phyloP scores from a whole-genome alignment of 1,140 invertebrate species.

The Helicoverpa zea region DNA sequence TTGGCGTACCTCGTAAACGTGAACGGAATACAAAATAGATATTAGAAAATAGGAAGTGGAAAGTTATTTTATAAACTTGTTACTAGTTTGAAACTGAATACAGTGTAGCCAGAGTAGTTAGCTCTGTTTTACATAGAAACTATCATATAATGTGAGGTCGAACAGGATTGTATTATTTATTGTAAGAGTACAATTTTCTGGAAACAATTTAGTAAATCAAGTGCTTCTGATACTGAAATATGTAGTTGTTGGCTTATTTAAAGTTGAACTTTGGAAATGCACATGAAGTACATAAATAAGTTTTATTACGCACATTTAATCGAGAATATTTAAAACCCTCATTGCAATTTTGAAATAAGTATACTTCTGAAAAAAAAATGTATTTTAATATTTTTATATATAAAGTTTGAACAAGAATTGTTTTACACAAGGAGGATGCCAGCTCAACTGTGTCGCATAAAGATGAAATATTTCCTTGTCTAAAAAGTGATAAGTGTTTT shows the following conservation, averaged over 20 bases:
- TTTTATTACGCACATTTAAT: too few species aligned
- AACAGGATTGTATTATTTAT: too few species aligned
- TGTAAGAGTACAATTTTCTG: not conserved
- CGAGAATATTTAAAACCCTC: too few species aligned
- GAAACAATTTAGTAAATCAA: not conserved
- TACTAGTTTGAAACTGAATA: constrained; percentile 51
- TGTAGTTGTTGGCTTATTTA: not conserved
- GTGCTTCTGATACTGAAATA: not conserved
- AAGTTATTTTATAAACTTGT: constrained; percentile 58
- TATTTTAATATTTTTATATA: not conserved
- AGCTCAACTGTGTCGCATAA: constrained; percentile 28
- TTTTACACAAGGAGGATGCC: not conserved
- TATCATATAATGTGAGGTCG: constrained; percentile 27
- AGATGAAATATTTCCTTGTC: constrained; percentile 40
- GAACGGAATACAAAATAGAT: constrained; percentile 54
- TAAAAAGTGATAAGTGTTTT: constrained; percentile 34
- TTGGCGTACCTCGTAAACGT: constrained; percentile 18
- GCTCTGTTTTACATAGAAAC: constrained; percentile 9
- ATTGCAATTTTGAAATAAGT: not conserved
- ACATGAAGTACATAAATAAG: too few species aligned
- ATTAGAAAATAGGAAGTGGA: constrained; percentile 55
- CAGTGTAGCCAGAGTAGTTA: constrained; percentile 5
- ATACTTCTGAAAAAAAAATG: not conserved
- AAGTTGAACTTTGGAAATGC: not conserved
- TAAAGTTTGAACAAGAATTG: not conserved